Base-by-base conservation (phyloP, 2,797 vertebrate species). In the Enteromius anoplus region DNA sequence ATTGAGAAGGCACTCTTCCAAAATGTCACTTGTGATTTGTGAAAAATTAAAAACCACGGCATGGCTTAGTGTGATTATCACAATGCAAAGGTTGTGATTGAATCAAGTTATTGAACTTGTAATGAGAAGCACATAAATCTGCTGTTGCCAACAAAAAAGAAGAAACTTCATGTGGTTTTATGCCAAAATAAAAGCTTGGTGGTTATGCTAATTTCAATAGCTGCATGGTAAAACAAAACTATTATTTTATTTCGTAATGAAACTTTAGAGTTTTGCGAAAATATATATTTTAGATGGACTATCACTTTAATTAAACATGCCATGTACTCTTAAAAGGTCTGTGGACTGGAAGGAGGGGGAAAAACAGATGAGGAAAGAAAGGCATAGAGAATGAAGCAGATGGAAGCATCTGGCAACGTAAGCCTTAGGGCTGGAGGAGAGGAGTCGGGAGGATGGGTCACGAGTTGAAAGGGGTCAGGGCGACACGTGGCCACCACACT, bases 391-490 rank as follows among this genome's bases (percentile, higher is more conserved):
- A 42, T 45, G 75, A 53, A 47, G 19, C 47, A 84, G 82, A 60
- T 60, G 62, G 75, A 68, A 60, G 79, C 72, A 85, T 84, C 84
- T 77, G 84, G 83, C 79, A 40, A 29, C 45, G n/a, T 66, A 15
- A 34, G 58, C 68, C 75, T 68, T 69, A n/a, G 4, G 78, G 65
- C 64, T 64, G 42, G 15, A 64, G 60, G 60, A 64, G 26, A 62
- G 12, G 58, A 37, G 78, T 45, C 10, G 3, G 66, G 32, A 60
- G 62, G 75, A 42, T 49, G 78, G 76, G 76, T 75, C 78, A 76
- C 9, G 65, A 68, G 77, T 60, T 77, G 40, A 77, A 58, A 49
- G 62, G 80, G 53, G 76, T 80, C 64, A 49, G 37, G 71, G 68
- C 45, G 62, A 77, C 79, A 77, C 66, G 23, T 81, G 79, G 26